Conservation (phyloP, 2,888 invertebrate species). For the Catotricha subobsoleta region DNA sequence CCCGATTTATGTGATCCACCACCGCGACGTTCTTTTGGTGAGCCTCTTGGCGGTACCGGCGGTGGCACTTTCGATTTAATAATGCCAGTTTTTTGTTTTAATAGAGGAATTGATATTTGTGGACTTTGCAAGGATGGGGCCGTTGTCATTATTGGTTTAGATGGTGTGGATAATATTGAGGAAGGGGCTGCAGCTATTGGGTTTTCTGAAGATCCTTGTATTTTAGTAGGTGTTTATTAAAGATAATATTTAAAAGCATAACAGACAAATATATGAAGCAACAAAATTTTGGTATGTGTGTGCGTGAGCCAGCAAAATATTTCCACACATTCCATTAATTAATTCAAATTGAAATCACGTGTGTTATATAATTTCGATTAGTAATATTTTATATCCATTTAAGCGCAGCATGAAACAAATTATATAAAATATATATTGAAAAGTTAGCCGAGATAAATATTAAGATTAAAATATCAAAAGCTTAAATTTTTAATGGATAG, state of each 20-base stretch:
- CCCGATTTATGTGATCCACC: slow-evolving; percentile 16
- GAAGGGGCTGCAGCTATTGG: slow-evolving; percentile 3
- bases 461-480: too few species aligned
- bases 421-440: too few species aligned
- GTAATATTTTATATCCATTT: too few species aligned
- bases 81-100: slow-evolving; percentile 48
- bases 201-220: slow-evolving; percentile 6
- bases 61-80: slow-evolving; percentile 64
- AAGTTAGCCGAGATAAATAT: too few species aligned
- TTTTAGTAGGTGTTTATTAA: not conserved
- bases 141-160: slow-evolving; percentile 20
- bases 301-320: too few species aligned
- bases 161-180: slow-evolving; percentile 21
- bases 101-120: slow-evolving; percentile 48
- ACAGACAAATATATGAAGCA: too few species aligned
- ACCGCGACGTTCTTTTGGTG: slow-evolving; percentile 42
- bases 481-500: too few species aligned
- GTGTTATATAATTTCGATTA: too few species aligned
- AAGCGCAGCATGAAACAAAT: slow-evolving; percentile 14
- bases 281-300: too few species aligned
- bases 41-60: slow-evolving; percentile 73
- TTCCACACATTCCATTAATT: too few species aligned
- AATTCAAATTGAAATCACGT: too few species aligned
- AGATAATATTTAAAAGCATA: too few species aligned
- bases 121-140: slow-evolving; percentile 22